A percentile compares a stretch with the other conserved stretches of the same genome.
Conservation (phyloP, 92 coral and sea anemone genomes). For the Scolanthus callimorphus region DNA sequence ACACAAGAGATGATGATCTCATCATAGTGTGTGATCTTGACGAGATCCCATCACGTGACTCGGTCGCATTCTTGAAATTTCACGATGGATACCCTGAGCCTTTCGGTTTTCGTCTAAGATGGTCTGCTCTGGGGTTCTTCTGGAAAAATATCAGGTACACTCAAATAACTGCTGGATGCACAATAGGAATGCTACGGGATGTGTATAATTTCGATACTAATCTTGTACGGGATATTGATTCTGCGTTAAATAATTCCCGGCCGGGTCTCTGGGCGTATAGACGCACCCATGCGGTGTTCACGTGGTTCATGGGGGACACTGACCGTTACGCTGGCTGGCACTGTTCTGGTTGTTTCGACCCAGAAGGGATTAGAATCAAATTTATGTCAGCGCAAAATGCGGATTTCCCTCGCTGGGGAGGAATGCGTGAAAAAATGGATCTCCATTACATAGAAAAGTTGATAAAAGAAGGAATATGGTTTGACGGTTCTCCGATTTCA, state of each 20-base stretch:
- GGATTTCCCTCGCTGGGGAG: slow-evolving; percentile 35
- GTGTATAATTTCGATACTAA: slow-evolving; percentile 14
- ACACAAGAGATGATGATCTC: slow-evolving; percentile 21
- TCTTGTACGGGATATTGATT: slow-evolving; percentile 9
- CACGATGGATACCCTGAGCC: slow-evolving; percentile 34
- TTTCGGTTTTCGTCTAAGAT: slow-evolving; percentile 24
- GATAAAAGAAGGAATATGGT: slow-evolving; percentile 24
- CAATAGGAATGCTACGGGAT: slow-evolving; percentile 12
- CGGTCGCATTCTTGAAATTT: slow-evolving; percentile 22
- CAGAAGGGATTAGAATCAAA: slow-evolving; percentile 17
- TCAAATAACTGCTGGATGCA: slow-evolving; percentile 26
- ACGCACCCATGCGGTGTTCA: neutral
- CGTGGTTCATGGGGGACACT: slow-evolving; percentile 31
- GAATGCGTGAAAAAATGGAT: slow-evolving; percentile 32
- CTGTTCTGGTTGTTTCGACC: slow-evolving; percentile 32
- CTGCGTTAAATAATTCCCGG: slow-evolving; percentile 1
- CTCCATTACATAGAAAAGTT: slow-evolving; percentile 2
- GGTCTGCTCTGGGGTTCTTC: slow-evolving; percentile 28
- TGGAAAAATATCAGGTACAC: slow-evolving; percentile 26
- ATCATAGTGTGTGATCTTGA: slow-evolving; percentile 21
- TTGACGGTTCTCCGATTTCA: slow-evolving; percentile 16
- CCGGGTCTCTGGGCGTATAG: neutral
- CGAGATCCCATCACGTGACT: slow-evolving; percentile 24
- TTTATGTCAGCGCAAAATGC: slow-evolving; percentile 35
- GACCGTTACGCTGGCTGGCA: slow-evolving; percentile 31